Base-by-base conservation (phyloP, 2,888 invertebrate genomes). In the Apotomis capreana region DNA sequence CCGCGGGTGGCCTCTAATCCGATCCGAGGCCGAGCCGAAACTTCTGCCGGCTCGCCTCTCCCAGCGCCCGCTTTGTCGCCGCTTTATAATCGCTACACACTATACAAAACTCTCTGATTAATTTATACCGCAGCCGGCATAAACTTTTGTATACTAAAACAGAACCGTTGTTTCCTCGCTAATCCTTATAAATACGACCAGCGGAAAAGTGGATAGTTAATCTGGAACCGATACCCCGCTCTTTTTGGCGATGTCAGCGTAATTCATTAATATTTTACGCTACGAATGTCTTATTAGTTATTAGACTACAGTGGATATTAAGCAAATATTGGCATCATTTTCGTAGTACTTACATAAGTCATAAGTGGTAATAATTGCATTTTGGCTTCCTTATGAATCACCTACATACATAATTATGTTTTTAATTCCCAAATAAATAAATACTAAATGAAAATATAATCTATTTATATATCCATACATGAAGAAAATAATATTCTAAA, bases 1-100 rank as follows among this genome's bases (percentile, higher is more conserved):
- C 92, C 92, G 87, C 92, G 85, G 84, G 83, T 86, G 82, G 86
- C 80, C 82, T 83, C 89, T 91, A 91, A 91, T 91, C 91, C 92
- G 89, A 87, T 88, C 87, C 89, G 85, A 80, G 83, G 84, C 82
- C 81, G 80, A 87, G 84, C 81, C 84, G 77, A 87, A 91, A 92
- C 85, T 92, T 90, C 86, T 85, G 81, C 84, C 79, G 85, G 85
- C 70, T 59, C 37, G 57, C 59, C 67, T 49, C 59, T 81, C 82
- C 70, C 69, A 69, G 55, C 80, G 80, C 75, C 76, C 77, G 77
- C 80, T 74, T 75, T 70, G 83, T 83, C 82, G 78, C 82, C 80
- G 81, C 84, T 86, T 87, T 89, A 89, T 90, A 90, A 90, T 90
- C 87, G 83, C 81, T 73, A 77, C 83, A 83, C 80, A 86, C 87